Conservation (phyloP, 2,797 vertebrate genomes). For the Mormyrus hasselquistii region DNA sequence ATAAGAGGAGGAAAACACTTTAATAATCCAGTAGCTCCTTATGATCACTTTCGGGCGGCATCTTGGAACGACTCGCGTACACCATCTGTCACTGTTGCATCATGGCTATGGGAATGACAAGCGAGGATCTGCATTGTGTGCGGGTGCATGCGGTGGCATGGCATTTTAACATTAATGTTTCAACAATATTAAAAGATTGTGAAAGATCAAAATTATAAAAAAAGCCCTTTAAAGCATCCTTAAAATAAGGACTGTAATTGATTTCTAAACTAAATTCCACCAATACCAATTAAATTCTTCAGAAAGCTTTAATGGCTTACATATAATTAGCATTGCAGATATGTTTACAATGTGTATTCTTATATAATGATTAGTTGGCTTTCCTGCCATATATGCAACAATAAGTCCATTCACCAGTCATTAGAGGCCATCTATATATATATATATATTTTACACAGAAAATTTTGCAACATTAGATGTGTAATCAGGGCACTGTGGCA, state of each 20-base stretch:
- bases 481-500: conserved; percentile 30
- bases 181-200: background rate
- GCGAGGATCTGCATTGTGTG: background rate
- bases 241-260: background rate
- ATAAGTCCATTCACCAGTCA: background rate
- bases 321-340: background rate
- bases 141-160: background rate
- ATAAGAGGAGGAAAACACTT: conserved; percentile 42
- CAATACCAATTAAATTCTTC: background rate
- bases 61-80: conserved; percentile 40
- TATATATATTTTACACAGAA: background rate
- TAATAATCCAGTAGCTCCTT: conserved; percentile 8
- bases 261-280: background rate
- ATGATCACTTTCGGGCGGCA: conserved; percentile 18
- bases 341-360: background rate
- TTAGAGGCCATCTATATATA: background rate
- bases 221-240: background rate
- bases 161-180: background rate
- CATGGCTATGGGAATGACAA: conserved; percentile 14
- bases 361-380: background rate
- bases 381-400: background rate
- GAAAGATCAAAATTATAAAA: background rate
- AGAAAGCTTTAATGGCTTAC: background rate
- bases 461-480: background rate
- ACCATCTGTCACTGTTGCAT: conserved; percentile 54